Conservation (phyloP, 1,140 invertebrate species). For the Magallana angulata region DNA sequence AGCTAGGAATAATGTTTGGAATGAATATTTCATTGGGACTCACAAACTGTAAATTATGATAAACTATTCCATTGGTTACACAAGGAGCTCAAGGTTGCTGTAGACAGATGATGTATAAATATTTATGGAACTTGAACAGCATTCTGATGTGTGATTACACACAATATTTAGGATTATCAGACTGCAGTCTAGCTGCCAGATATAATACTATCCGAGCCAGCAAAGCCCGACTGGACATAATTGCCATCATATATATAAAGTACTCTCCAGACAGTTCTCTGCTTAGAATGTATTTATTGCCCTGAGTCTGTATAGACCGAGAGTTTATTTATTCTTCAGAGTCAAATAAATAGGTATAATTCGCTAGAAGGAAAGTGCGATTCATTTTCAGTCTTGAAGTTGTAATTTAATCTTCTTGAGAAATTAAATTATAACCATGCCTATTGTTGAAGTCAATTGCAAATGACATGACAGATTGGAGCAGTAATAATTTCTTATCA, state of each 20-base stretch:
- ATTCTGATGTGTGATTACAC: conserved; percentile 19
- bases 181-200: conserved; percentile 10
- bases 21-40: conserved; percentile 27
- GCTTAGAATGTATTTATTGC: not conserved
- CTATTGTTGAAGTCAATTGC: not conserved
- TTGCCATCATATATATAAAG: not conserved
- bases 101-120: conserved; percentile 35
- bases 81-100: conserved; percentile 31
- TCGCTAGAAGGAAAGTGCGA: not conserved
- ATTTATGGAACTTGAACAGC: conserved; percentile 27
- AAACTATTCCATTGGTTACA: not conserved
- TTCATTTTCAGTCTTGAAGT: not conserved
- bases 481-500: not conserved
- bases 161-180: conserved; percentile 25
- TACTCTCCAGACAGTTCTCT: not conserved
- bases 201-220: conserved; percentile 14
- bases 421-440: not conserved
- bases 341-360: not conserved
- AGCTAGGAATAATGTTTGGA: not conserved
- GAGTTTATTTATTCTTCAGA: not conserved
- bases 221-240: conserved; percentile 2
- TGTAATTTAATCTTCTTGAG: conserved; percentile 10
- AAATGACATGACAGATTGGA: conserved; percentile 1
- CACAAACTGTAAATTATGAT: conserved; percentile 14
- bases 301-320: not conserved